Evolutionary conservation across 2,113 vertebrate genomes (phyloP).

Genomic region (Meles meles): DNA sequence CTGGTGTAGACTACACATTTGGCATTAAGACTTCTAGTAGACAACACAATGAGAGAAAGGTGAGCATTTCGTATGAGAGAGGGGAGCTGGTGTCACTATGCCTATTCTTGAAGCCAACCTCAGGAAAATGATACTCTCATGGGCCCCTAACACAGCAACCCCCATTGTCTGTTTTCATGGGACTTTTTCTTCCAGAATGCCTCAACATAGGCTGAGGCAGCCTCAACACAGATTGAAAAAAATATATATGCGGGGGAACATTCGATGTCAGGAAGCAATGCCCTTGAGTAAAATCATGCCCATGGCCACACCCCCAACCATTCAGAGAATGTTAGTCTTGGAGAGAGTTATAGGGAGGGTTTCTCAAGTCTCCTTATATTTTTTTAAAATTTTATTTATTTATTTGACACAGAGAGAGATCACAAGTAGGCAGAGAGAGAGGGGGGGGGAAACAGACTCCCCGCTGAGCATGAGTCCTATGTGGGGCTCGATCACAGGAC

Average conservation of each 20-base stretch:
- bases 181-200: background rate
- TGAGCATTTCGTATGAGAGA: background rate
- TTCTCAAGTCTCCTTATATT: background rate
- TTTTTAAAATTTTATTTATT: no score
- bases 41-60: background rate
- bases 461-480: no score
- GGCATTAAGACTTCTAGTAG: background rate
- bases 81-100: background rate
- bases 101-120: background rate
- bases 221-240: background rate
- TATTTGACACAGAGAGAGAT: no score
- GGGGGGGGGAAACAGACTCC: no score
- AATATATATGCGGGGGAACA: background rate
- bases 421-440: no score
- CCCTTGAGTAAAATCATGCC: background rate
- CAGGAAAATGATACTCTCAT: background rate
- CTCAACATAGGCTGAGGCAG: background rate
- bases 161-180: background rate
- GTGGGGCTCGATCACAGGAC: no score
- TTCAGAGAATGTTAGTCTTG: background rate
- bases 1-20: background rate
- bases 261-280: background rate
- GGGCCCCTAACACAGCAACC: background rate
- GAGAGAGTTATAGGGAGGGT: background rate
- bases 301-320: no score